Conservation (phyloP, 2,797 vertebrate species). For the Esox masquinongy region DNA sequence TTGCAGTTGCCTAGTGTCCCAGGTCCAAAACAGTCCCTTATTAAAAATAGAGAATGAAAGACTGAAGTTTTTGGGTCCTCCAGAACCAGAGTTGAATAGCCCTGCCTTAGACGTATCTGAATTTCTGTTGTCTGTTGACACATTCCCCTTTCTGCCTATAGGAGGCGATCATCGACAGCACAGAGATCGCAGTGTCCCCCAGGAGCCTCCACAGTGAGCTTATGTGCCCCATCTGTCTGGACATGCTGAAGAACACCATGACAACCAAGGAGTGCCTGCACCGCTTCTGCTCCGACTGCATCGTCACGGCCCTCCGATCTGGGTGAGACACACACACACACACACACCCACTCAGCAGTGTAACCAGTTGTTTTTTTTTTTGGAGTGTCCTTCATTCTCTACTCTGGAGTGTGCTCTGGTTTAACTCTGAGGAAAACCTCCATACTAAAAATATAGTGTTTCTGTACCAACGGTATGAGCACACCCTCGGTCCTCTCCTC, state of each 20-base stretch:
- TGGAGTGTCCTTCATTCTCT: neutral
- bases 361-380: neutral
- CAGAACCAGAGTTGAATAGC: no score
- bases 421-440: neutral
- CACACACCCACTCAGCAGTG: neutral
- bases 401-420: neutral
- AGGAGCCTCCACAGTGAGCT: conserved; percentile 89
- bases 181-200: conserved; percentile 88
- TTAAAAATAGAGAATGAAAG: no score
- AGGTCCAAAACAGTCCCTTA: no score
- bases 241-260: conserved; percentile 95
- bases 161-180: conserved; percentile 89
- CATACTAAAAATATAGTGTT: neutral
- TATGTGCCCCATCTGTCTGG: conserved; percentile 92
- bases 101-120: neutral
- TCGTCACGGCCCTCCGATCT: conserved; percentile 86
- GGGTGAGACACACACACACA: conserved; percentile 67
- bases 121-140: neutral
- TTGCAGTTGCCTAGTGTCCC: no score
- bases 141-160: conserved; percentile 41
- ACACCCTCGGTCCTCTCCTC: neutral
- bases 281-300: conserved; percentile 90
- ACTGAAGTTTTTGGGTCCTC: no score
- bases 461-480: neutral
- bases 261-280: conserved; percentile 93